phyloP scores from a whole-genome alignment of 2,888 invertebrate species.

The Ochlodes sylvanus region DNA sequence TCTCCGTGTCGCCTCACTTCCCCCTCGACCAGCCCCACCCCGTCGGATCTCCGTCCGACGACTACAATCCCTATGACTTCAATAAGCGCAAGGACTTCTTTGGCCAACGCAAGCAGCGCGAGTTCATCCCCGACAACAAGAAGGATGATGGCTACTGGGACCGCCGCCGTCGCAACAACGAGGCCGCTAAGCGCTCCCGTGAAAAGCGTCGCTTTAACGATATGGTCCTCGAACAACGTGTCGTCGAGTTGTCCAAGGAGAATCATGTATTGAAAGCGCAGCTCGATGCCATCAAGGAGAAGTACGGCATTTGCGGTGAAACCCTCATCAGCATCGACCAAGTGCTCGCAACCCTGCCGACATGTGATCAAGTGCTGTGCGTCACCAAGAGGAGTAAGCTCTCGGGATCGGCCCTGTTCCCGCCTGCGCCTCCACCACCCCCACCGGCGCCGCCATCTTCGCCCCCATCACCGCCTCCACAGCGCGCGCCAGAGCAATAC shows the following conservation, averaged over 20 bases:
- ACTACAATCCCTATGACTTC: constrained; percentile 84
- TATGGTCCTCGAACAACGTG: constrained; percentile 97
- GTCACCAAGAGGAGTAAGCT: constrained; percentile 89
- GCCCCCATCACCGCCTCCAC: constrained; percentile 82
- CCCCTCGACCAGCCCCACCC: constrained; percentile 78
- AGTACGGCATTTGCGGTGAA: constrained; percentile 95
- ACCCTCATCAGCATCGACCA: constrained; percentile 94
- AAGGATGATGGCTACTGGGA: constrained; percentile 99
- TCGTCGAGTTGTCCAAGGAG: constrained; percentile 97
- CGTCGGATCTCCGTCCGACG: constrained; percentile 59
- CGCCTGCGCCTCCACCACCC: constrained; percentile 83
- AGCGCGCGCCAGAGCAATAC: constrained; percentile 82
- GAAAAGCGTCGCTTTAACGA: constrained; percentile 98
- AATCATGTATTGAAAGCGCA: constrained; percentile 97
- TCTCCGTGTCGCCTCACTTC: constrained; percentile 75
- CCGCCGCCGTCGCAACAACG: constrained; percentile 97
- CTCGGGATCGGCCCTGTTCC: constrained; percentile 79
- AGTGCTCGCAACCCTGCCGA: constrained; percentile 93
- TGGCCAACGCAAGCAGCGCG: constrained; percentile 96
- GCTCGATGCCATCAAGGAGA: constrained; percentile 95
- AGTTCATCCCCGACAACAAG: constrained; percentile 98
- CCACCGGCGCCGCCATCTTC: constrained; percentile 79
- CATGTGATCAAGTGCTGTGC: constrained; percentile 93
- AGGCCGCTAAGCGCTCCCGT: constrained; percentile 98
- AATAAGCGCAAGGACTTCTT: constrained; percentile 93